Conservation (phyloP, 2,888 invertebrate species). For the Eupeodes luniger region DNA sequence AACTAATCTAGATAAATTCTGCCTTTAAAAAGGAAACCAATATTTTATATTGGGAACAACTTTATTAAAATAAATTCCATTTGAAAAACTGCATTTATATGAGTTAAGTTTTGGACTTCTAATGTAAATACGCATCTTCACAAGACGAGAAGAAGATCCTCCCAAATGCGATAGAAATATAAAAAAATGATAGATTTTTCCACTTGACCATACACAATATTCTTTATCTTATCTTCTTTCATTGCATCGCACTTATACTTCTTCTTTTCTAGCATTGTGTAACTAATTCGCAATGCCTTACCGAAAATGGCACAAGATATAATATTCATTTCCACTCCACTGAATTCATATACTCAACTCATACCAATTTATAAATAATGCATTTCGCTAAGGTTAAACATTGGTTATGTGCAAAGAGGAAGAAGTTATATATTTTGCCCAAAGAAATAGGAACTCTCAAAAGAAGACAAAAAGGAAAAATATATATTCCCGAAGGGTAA, state of each 20-base stretch:
- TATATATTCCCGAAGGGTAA: no score
- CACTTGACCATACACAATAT: slow-evolving; percentile 68
- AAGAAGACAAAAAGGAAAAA: background rate
- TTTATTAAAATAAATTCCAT: slow-evolving; percentile 17
- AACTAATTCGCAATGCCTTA: background rate
- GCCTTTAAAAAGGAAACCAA: slow-evolving; percentile 2
- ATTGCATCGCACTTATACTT: background rate
- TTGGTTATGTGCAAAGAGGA: slow-evolving; percentile 1
- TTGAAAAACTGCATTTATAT: background rate
- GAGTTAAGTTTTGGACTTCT: background rate
- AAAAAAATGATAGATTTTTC: slow-evolving; percentile 25
- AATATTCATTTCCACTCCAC: slow-evolving; percentile 65
- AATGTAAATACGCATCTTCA: background rate
- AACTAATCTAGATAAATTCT: background rate
- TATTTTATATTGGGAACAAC: slow-evolving; percentile 3
- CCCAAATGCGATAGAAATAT: background rate
- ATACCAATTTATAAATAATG: slow-evolving; percentile 49
- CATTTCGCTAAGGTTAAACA: slow-evolving; percentile 63
- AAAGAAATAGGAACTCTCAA: slow-evolving; percentile 34
- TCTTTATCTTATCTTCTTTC: slow-evolving; percentile 37
- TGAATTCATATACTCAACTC: slow-evolving; percentile 44
- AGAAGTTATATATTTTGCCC: background rate
- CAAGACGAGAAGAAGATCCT: background rate
- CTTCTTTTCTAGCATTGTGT: slow-evolving; percentile 35
- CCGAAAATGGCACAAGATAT: slow-evolving; percentile 13